Evolutionary conservation across 2,888 invertebrate species (phyloP).

Genomic region (Geophilus truncorum): DNA sequence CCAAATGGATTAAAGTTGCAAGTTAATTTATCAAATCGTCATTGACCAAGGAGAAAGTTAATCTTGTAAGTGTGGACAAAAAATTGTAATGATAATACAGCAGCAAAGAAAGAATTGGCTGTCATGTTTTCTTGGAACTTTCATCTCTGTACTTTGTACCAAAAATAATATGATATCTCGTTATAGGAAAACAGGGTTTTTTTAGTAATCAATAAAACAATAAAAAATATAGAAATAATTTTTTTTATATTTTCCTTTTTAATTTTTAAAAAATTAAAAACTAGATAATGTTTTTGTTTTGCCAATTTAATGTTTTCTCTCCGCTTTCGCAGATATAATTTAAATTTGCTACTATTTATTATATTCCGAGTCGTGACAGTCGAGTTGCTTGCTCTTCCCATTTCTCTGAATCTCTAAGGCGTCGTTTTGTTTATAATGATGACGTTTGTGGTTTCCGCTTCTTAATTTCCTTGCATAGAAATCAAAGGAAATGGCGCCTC

Average conservation of each 20-base stretch:
- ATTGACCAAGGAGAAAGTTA: slow-evolving; percentile 22
- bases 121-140: background rate
- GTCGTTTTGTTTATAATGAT: slow-evolving; percentile 27
- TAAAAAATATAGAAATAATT: no score
- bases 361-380: slow-evolving; percentile 16
- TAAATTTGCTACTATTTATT: slow-evolving; percentile 9
- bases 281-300: background rate
- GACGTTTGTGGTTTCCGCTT: slow-evolving; percentile 27
- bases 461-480: slow-evolving; percentile 15
- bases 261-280: no score
- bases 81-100: background rate
- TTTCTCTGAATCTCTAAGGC: slow-evolving; percentile 18
- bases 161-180: background rate
- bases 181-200: background rate
- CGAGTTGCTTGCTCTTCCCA: background rate
- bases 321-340: background rate
- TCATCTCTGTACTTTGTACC: background rate
- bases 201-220: background rate
- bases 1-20: slow-evolving; percentile 24
- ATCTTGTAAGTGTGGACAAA: slow-evolving; percentile 11
- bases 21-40: slow-evolving; percentile 11
- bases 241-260: background rate
- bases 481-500: slow-evolving; percentile 25
- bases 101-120: background rate
- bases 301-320: background rate